Base-by-base conservation (phyloP, 1,140 invertebrate genomes). In the Idris sp. region DNA sequence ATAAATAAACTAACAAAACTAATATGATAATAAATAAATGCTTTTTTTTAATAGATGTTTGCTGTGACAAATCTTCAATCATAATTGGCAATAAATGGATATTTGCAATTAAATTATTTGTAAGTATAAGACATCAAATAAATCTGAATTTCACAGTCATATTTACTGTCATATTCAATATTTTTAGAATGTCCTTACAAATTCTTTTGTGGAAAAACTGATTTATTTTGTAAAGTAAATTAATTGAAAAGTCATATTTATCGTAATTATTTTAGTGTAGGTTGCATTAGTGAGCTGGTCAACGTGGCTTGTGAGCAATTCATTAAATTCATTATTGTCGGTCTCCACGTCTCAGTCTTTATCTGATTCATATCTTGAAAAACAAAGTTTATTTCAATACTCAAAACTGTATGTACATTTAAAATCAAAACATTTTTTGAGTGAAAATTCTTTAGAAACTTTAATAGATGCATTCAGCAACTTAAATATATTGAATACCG, bases 91-190 rank as follows among this genome's bases (percentile, higher is more conserved):
- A 15, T n/a, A 46, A 56, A 59, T 59, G 54, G 25, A 43, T 26
- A 0, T 28, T 28, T 61, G 56, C 31, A 48, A 28, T 48, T 48
- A 38, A 14, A 16, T 18, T 19, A 0, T 53, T 3, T 67, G 62
- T 49, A 18, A 38, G 15, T 67, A 22, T 40, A 22, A 33, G 26
- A 49, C 62, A 33, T 48, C 25, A 33, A 25, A 4, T 38, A 56
- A 67, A 22, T 35, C 14, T 0, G 35, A 48, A 13, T 67, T 67
- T 40, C 51, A 67, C 16, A 67, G 62, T 41, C 62, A 67, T 41
- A 35, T 56, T 28, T 67, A 67, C n/a, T 22, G 0, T 33, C 51
- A 67, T 13, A 56, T 67, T 31, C 43, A 67, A 10, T 38, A 56
- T 16, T 15, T 4, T 26, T 67, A 0, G 22, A 56, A 11, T 67